Conservation (phyloP, 2,888 invertebrate species). For the Drosophila rellima region DNA sequence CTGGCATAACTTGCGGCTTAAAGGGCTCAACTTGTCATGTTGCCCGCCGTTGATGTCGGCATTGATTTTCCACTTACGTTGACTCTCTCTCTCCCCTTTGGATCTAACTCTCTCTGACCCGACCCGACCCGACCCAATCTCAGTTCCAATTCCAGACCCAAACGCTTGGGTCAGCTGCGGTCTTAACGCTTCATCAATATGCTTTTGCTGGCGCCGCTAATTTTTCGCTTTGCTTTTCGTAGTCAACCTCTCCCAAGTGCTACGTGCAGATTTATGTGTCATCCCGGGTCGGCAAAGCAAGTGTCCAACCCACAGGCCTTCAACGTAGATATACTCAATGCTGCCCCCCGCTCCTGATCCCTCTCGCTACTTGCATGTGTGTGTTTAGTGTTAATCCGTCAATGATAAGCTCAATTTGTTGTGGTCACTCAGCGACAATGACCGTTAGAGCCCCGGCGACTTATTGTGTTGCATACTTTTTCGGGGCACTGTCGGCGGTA, state of each 20-base stretch:
- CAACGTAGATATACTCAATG: slow-evolving; percentile 21
- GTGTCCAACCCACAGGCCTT: slow-evolving; percentile 34
- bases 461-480: slow-evolving; percentile 62
- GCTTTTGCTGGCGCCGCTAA: slow-evolving; percentile 72
- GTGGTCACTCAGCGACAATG: slow-evolving; percentile 79
- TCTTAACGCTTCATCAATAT: slow-evolving; percentile 79
- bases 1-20: slow-evolving; percentile 82
- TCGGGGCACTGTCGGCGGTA: slow-evolving; percentile 21
- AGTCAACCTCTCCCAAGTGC: slow-evolving; percentile 60
- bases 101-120: neutral
- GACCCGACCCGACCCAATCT: slow-evolving; percentile 32
- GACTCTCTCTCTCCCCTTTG: slow-evolving; percentile 27
- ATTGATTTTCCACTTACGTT: slow-evolving; percentile 73
- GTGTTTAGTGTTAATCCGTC: slow-evolving; percentile 82
- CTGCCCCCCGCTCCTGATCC: slow-evolving; percentile 1
- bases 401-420: slow-evolving; percentile 83
- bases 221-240: slow-evolving; percentile 60
- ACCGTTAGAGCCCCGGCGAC: slow-evolving; percentile 37
- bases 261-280: slow-evolving; percentile 77
- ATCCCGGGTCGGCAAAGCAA: slow-evolving; percentile 40
- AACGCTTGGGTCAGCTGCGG: slow-evolving; percentile 53
- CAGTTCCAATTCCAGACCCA: slow-evolving; percentile 13
- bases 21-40: slow-evolving; percentile 84
- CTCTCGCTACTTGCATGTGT: slow-evolving; percentile 51
- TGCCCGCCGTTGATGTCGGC: slow-evolving; percentile 73